Conservation (phyloP, 2,888 invertebrate genomes). For the Myopa tessellatipennis region DNA sequence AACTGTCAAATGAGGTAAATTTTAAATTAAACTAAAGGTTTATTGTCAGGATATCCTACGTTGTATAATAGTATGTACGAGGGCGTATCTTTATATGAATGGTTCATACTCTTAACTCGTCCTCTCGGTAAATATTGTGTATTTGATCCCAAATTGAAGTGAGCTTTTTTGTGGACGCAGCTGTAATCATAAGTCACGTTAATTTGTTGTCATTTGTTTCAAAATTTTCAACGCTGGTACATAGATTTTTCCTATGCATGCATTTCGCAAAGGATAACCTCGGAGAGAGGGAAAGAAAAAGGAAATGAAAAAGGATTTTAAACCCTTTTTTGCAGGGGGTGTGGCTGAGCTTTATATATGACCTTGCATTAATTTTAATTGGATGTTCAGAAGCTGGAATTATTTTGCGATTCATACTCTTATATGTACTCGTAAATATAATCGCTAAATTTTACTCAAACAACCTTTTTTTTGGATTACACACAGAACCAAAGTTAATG, state of each 20-base stretch:
- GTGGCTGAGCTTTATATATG: conserved; percentile 25
- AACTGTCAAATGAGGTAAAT: conserved; percentile 41
- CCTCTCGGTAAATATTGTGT: no score
- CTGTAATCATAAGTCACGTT: conserved; percentile 65
- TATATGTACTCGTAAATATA: not conserved
- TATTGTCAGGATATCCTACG: not conserved
- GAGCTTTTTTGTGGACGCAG: conserved; percentile 43
- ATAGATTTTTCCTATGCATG: conserved; percentile 54
- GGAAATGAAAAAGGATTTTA: not conserved
- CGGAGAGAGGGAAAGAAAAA: not conserved
- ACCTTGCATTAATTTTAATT: conserved; percentile 45
- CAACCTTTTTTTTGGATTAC: no score
- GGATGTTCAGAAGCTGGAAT: conserved; percentile 44
- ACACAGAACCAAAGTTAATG: not conserved
- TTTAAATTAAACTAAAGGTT: conserved; percentile 37
- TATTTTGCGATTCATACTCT: not conserved
- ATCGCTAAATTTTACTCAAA: no score
- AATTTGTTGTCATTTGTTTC: conserved; percentile 63
- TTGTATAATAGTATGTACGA: not conserved
- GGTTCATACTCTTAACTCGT: no score
- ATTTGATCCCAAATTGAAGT: no score
- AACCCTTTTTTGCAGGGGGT: conserved; percentile 31
- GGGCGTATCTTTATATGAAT: not conserved
- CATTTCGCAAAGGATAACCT: conserved; percentile 19
- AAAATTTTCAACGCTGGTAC: conserved; percentile 59